Percentiles rank a stretch among this genome's conserved stretches.
phyloP scores from a whole-genome alignment of 2,888 invertebrate genomes.

The Scaptomyza reducta region DNA sequence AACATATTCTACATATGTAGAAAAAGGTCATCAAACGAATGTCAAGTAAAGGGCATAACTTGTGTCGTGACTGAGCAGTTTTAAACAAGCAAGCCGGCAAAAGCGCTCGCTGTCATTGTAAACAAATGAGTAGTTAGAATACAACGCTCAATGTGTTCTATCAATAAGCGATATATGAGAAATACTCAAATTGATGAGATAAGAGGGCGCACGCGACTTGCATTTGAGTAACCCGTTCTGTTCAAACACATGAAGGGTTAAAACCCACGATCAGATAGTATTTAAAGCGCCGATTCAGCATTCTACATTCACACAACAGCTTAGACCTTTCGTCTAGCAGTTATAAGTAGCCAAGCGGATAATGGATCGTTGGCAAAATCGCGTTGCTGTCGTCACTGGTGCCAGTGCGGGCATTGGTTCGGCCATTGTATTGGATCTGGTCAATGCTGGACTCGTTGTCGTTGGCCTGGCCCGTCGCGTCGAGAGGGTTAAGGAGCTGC shows the following conservation, averaged over 20 bases:
- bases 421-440: constrained; percentile 84
- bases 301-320: background rate
- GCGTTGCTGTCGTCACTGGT: constrained; percentile 87
- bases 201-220: constrained; percentile 12
- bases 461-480: constrained; percentile 85
- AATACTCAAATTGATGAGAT: constrained; percentile 16
- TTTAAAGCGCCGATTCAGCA: constrained; percentile 8
- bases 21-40: background rate
- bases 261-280: background rate
- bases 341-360: background rate
- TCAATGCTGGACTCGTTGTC: constrained; percentile 85
- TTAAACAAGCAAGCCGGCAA: constrained; percentile 1
- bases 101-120: background rate
- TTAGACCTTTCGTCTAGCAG: background rate
- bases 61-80: constrained; percentile 2
- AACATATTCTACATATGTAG: background rate
- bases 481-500: constrained; percentile 83
- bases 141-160: background rate
- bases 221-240: background rate
- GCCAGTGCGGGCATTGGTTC: constrained; percentile 87
- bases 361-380: constrained; percentile 87
- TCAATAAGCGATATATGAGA: constrained; percentile 23
- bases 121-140: background rate
- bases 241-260: constrained; percentile 5
- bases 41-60: constrained; percentile 9